A percentile compares a stretch with the other conserved stretches of the same genome.
These are phyloP conservation scores for Zosterops pallidus DNA, from an alignment of 2,113 vertebrate species.

Conservation along the genomic window DNA sequence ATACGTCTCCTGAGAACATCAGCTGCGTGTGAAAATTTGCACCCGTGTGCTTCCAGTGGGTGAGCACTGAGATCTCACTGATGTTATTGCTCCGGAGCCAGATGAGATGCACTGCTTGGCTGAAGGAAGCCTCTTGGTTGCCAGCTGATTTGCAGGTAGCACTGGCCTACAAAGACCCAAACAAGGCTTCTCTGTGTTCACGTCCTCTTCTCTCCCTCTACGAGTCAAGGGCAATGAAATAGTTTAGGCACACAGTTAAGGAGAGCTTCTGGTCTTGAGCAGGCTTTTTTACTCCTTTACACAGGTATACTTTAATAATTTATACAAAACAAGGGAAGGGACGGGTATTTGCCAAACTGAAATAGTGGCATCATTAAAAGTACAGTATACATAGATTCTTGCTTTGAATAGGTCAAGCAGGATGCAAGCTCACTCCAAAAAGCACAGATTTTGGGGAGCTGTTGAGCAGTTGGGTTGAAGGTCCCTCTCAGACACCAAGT, in stretches of 20 bases:
- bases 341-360: neutral
- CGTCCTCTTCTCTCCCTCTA: accelerated
- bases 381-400: neutral
- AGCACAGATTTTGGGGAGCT: neutral
- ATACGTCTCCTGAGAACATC: neutral
- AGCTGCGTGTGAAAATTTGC: neutral
- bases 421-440: neutral
- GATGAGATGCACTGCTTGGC: neutral
- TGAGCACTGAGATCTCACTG: neutral
- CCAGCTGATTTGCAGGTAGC: neutral
- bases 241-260: neutral
- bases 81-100: neutral
- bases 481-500: neutral
- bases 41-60: neutral
- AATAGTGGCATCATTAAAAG: neutral
- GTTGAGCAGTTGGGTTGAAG: neutral
- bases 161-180: neutral
- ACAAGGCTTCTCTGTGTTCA: neutral
- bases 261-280: neutral
- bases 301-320: neutral
- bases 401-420: neutral
- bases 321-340: neutral
- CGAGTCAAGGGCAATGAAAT: neutral
- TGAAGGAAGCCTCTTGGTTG: neutral
- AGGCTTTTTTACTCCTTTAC: neutral